Base-by-base conservation (phyloP, 2,797 vertebrate species). In the Pangasius djambal region DNA sequence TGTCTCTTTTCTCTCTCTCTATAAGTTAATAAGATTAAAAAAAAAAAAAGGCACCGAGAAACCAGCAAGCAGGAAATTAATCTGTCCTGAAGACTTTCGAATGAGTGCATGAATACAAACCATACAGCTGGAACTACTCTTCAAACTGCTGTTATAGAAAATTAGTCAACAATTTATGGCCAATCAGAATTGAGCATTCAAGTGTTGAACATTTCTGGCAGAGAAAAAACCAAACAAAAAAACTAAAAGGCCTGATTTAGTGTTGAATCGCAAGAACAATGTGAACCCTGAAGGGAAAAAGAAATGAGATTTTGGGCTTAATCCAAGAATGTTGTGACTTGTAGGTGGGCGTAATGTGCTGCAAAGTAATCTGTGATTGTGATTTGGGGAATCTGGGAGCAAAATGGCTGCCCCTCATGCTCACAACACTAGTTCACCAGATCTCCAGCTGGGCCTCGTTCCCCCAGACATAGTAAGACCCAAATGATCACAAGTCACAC, bases 361-460 rank as follows among this genome's bases (percentile, higher is more conserved):
- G 86, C 72, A 79, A 48, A 89, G 74, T 88, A 78, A 48, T 78
- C 34, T 79, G 83, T 90, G 78, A 89, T 91, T 90, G 83, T 89
- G 90, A 89, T 88, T 90, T 89, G 85, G 25, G 77, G 37, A 86
- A 83, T 77, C 67, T 87, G 81, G 75, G 57, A 82, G 67, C 50
- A 91, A 91, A 90, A 90, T 81, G 81, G 84, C 74, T 81, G 65
- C 20, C 0, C 20, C 40, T 74, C 72, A 74, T 44, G 3, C 72
- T 44, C 20, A 74, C 8, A 74, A 74, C 40, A 25, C 72, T 44
- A 74, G 20, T 74, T 74, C 10, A 44, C 72, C 37, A 4, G 20
- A 44, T 44, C 72, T 74, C 37, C 70, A 75, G 40, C 40, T 12
- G 22, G 40, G 25, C 40, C 25, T 75, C 2, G 44, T 75, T 75